These are phyloP conservation scores for Rhineura floridana DNA, from an alignment of 2,113 vertebrate genomes.

Conservation along the genomic window DNA sequence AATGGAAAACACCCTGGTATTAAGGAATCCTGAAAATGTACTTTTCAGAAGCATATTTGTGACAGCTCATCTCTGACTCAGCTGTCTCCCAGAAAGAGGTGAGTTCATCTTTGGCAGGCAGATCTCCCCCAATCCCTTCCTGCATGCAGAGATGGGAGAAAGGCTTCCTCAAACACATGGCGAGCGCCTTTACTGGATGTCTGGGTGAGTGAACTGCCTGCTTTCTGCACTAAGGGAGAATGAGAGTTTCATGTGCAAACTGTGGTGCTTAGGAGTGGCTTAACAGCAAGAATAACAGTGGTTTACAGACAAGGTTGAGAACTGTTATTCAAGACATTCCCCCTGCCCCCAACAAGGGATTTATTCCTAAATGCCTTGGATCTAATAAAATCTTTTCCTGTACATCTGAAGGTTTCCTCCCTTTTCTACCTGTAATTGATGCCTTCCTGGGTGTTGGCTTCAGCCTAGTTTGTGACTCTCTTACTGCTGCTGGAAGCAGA, in stretches of 20 bases:
- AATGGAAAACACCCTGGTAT: conserved; percentile 26
- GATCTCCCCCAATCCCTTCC: background rate
- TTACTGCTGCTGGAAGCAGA: background rate
- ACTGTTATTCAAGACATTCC: background rate
- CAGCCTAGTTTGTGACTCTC: background rate
- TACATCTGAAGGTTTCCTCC: background rate
- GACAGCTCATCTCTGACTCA: conserved; percentile 34
- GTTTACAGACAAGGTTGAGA: background rate
- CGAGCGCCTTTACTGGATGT: background rate
- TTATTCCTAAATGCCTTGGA: background rate
- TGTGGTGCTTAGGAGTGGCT: background rate
- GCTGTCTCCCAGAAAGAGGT: conserved; percentile 32
- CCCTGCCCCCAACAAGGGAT: background rate
- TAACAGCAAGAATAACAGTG: background rate
- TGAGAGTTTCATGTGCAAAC: background rate
- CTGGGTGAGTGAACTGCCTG: background rate
- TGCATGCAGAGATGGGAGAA: background rate
- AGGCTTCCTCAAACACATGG: background rate
- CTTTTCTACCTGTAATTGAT: background rate
- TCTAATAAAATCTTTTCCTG: background rate
- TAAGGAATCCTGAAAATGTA: conserved; percentile 22
- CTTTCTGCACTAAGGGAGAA: background rate
- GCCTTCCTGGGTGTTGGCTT: background rate
- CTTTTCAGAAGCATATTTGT: conserved; percentile 36
- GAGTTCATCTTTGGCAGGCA: conserved; percentile 33